These are phyloP conservation scores for Meliscaeva auricollis DNA, from an alignment of 2,888 invertebrate genomes.

Conservation along the genomic window DNA sequence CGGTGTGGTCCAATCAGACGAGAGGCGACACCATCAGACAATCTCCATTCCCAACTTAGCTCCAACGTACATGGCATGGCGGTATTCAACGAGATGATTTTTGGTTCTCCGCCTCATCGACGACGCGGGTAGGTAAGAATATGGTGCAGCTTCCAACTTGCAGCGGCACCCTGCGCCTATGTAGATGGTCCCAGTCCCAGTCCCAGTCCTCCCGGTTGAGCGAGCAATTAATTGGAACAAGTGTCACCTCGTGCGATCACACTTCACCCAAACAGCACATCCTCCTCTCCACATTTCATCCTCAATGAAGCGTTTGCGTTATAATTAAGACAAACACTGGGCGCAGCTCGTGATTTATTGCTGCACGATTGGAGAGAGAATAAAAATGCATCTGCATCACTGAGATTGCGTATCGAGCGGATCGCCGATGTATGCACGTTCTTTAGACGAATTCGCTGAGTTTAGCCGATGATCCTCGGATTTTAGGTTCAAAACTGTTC, in stretches of 20 bases:
- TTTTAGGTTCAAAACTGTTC: constrained; percentile 69
- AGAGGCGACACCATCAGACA: constrained; percentile 52
- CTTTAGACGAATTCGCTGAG: constrained; percentile 42
- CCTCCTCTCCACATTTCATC: constrained; percentile 69
- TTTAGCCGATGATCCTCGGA: constrained; percentile 53
- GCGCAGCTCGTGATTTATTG: constrained; percentile 73
- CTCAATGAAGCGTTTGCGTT: constrained; percentile 74
- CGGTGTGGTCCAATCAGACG: constrained; percentile 73
- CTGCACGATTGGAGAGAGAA: constrained; percentile 59
- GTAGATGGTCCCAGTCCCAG: too few species aligned
- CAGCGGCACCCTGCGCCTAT: too few species aligned
- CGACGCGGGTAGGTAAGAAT: not conserved
- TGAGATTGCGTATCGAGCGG: constrained; percentile 69
- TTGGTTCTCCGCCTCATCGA: constrained; percentile 58
- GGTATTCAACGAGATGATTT: constrained; percentile 61
- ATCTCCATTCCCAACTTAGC: constrained; percentile 63
- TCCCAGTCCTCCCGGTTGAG: constrained; percentile 18
- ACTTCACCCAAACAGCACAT: constrained; percentile 56
- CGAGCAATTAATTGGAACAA: constrained; percentile 75
- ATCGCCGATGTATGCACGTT: constrained; percentile 63
- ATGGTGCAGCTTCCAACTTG: not conserved
- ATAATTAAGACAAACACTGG: constrained; percentile 75
- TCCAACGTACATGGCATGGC: not conserved
- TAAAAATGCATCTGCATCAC: constrained; percentile 71
- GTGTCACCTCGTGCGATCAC: constrained; percentile 73